phyloP scores from a whole-genome alignment of 2,113 vertebrate genomes.

The Pomatorhinus ruficollis region DNA sequence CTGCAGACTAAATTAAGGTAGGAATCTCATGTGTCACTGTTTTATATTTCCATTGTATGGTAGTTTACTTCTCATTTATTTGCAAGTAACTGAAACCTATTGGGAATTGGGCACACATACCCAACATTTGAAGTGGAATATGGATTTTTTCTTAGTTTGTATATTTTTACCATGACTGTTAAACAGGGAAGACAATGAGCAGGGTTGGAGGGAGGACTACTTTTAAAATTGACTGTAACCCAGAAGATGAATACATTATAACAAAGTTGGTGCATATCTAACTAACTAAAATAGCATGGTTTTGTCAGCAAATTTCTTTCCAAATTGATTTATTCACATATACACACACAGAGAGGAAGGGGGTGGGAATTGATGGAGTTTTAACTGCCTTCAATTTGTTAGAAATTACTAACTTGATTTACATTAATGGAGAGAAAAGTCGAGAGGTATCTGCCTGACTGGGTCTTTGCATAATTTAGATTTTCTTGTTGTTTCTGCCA shows the following conservation, averaged over 20 bases:
- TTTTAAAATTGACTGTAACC: background rate
- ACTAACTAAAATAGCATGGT: background rate
- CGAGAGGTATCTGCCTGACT: background rate
- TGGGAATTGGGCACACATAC: background rate
- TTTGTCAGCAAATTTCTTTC: rapidly evolving
- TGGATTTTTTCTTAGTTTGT: background rate
- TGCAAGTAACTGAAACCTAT: background rate
- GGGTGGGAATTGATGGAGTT: background rate
- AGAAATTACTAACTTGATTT: background rate
- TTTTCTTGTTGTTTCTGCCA: background rate
- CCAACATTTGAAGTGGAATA: background rate
- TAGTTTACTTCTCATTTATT: background rate
- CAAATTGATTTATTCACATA: background rate
- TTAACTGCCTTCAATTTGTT: background rate
- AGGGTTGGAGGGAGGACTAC: background rate
- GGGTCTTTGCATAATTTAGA: background rate
- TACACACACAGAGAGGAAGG: background rate
- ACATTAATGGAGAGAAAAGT: background rate
- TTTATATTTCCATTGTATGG: background rate
- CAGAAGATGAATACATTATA: background rate
- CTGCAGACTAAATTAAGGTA: background rate
- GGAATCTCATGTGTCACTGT: background rate
- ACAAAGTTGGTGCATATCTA: background rate
- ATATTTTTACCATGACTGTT: background rate
- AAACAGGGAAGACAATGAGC: background rate